phyloP scores from a whole-genome alignment of 1,140 invertebrate genomes.

The Lasioglossum albipes region DNA sequence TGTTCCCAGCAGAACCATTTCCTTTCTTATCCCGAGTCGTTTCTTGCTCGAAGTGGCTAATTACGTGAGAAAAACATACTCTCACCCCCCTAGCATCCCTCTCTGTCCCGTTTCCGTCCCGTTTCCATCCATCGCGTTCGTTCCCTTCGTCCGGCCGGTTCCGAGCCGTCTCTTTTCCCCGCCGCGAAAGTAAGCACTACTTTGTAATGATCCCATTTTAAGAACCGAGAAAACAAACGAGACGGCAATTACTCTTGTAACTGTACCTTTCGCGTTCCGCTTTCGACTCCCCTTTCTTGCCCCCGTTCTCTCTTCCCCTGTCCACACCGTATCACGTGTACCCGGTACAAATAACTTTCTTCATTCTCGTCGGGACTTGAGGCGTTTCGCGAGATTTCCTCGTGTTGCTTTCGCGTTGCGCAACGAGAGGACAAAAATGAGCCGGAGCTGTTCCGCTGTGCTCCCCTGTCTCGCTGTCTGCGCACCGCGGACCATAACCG shows the following conservation, averaged over 20 bases:
- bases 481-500: too few relatives aligned
- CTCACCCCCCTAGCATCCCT: neutral
- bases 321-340: neutral
- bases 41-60: constrained; percentile 52
- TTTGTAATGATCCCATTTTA: constrained; percentile 57
- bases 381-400: constrained; percentile 36
- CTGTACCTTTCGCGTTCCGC: constrained; percentile 47
- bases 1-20: constrained; percentile 38
- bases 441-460: too few relatives aligned
- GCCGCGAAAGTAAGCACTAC: constrained; percentile 41
- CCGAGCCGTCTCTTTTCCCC: too few relatives aligned
- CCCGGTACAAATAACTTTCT: constrained; percentile 22
- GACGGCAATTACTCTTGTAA: constrained; percentile 51
- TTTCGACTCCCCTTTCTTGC: neutral
- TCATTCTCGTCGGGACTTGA: constrained; percentile 3
- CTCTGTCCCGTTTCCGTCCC: too few relatives aligned
- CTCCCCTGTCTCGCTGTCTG: neutral
- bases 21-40: constrained; percentile 37
- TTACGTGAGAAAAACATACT: constrained; percentile 60
- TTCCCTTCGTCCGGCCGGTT: too few relatives aligned
- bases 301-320: neutral
- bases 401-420: neutral
- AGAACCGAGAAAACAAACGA: constrained; percentile 50
- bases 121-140: too few relatives aligned
- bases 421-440: constrained; percentile 5